Evolutionary conservation across 2,113 vertebrate genomes (phyloP).

Genomic region (Misgurnus mizolepis): DNA sequence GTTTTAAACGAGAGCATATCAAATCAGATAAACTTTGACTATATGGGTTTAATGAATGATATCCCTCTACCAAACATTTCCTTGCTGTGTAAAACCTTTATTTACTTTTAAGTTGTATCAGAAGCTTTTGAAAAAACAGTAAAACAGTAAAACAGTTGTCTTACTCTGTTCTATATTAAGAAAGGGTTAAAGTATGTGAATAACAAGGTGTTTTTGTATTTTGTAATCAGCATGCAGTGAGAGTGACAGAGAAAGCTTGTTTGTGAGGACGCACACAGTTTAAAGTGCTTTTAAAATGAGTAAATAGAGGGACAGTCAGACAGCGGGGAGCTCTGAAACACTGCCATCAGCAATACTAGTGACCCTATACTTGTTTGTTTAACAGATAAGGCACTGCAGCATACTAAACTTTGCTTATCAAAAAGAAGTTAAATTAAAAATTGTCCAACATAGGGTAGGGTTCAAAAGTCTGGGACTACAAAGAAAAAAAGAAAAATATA

Average conservation of each 20-base stretch:
- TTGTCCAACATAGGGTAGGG: too few species aligned
- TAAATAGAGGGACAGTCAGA: slow-evolving; percentile 1
- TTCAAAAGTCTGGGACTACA: too few species aligned
- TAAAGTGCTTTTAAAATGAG: slow-evolving; percentile 22
- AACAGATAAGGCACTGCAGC: slow-evolving; percentile 15
- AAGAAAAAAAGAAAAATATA: too few species aligned
- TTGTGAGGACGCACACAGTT: slow-evolving; percentile 21
- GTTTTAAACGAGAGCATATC: too few species aligned
- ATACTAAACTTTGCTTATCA: slow-evolving; percentile 3
- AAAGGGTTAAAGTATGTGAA: neutral
- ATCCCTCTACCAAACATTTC: neutral
- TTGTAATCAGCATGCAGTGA: slow-evolving; percentile 24
- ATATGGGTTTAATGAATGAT: neutral
- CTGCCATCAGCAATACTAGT: slow-evolving; percentile 11
- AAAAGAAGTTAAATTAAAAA: neutral
- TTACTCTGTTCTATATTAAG: neutral
- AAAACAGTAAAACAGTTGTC: too few species aligned
- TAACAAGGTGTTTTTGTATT: slow-evolving; percentile 6
- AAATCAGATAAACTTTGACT: neutral
- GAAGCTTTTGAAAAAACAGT: too few species aligned
- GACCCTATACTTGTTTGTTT: slow-evolving; percentile 21
- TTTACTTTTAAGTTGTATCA: too few species aligned
- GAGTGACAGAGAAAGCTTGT: slow-evolving; percentile 17
- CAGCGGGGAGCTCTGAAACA: neutral
- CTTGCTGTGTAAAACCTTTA: neutral